Conservation (phyloP, 1,140 invertebrate genomes). For the silkworm (Bombyx mori) region DNA sequence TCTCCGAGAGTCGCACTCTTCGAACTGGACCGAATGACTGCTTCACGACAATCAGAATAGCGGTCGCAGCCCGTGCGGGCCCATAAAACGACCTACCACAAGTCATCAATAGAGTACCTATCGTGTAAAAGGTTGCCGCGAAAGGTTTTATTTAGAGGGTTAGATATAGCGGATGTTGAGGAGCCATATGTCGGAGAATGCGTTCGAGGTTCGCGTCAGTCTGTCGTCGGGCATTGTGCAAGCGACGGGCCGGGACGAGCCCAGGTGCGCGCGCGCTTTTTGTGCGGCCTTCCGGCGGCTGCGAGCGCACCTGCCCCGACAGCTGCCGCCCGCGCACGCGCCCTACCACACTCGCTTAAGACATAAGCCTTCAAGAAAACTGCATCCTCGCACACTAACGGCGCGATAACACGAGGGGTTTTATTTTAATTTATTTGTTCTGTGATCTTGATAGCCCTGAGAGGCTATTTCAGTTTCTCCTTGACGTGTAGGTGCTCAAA, state of each 20-base stretch:
- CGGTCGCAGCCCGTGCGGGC: too few species aligned
- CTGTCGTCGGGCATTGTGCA: conserved; percentile 43
- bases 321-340: conserved; percentile 42
- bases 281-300: conserved; percentile 63
- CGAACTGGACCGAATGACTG: too few species aligned
- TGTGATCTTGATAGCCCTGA: too few species aligned
- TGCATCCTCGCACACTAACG: conserved; percentile 4
- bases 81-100: too few species aligned
- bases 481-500: too few species aligned
- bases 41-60: too few species aligned
- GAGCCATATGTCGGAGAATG: conserved; percentile 42
- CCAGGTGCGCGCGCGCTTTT: conserved; percentile 60
- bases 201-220: conserved; percentile 26
- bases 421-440: too few species aligned
- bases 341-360: conserved; percentile 1
- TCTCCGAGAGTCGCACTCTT: too few species aligned
- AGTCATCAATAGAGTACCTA: too few species aligned
- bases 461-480: too few species aligned
- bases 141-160: neutral
- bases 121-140: too few species aligned
- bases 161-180: conserved; percentile 9
- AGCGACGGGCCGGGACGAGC: conserved; percentile 34
- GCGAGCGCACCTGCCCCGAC: conserved; percentile 51
- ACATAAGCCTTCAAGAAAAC: neutral
- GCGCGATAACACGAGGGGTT: too few species aligned